phyloP scores from a whole-genome alignment of 2,888 invertebrate genomes.

The Scelioninae gen. 2 region DNA sequence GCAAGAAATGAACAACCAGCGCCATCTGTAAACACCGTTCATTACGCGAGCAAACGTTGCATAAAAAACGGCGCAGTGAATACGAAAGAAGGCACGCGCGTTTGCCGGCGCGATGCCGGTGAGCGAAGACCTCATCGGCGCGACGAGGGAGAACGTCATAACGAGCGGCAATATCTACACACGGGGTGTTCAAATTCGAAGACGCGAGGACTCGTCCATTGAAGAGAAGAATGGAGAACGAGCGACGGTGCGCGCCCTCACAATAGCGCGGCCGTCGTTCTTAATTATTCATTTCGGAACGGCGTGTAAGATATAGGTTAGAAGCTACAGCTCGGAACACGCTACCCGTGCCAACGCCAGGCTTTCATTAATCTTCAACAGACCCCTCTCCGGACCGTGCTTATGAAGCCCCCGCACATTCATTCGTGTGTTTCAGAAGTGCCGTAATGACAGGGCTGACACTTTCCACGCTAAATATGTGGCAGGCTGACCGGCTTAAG shows the following conservation, averaged over 20 bases:
- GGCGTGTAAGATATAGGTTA: slow-evolving; percentile 65
- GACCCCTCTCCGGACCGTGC: slow-evolving; percentile 59
- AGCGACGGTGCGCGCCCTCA: slow-evolving; percentile 61
- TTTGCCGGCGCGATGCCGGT: slow-evolving; percentile 15
- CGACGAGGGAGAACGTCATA: slow-evolving; percentile 24
- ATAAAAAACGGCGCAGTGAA: too few relatives aligned
- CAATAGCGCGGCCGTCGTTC: slow-evolving; percentile 64
- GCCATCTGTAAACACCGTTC: too few relatives aligned
- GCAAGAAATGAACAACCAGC: too few relatives aligned
- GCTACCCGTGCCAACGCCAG: slow-evolving; percentile 64
- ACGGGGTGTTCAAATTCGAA: slow-evolving; percentile 34
- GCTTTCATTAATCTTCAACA: too few relatives aligned
- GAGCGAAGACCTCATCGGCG: slow-evolving; percentile 2
- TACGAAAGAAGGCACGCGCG: slow-evolving; percentile 5
- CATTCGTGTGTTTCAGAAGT: slow-evolving; percentile 53
- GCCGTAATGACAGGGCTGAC: slow-evolving; percentile 55
- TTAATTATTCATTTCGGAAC: slow-evolving; percentile 68
- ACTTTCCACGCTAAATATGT: slow-evolving; percentile 47
- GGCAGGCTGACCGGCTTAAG: slow-evolving; percentile 28
- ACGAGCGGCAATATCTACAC: slow-evolving; percentile 26
- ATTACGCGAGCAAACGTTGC: too few relatives aligned
- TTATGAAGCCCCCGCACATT: slow-evolving; percentile 57
- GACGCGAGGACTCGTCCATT: slow-evolving; percentile 40
- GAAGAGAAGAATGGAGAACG: slow-evolving; percentile 48
- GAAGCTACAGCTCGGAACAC: slow-evolving; percentile 62